Evolutionary conservation across 2,797 vertebrate genomes (phyloP).

Genomic region (Rhynchotus rufescens): DNA sequence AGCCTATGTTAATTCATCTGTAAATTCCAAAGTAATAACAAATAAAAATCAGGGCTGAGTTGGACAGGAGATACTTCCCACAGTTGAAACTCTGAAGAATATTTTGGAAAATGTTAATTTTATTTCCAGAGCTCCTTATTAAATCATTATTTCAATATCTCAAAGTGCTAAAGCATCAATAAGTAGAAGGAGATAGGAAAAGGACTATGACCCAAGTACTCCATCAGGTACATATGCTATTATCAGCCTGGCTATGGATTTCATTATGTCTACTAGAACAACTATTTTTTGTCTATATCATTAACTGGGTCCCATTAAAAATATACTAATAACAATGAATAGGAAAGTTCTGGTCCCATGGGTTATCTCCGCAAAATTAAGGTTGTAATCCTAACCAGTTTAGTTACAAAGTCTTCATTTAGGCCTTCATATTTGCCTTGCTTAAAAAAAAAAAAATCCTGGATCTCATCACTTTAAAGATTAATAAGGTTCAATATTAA

Average conservation of each 20-base stretch:
- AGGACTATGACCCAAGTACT: background rate
- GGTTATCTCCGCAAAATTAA: slow-evolving; percentile 9
- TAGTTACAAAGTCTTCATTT: background rate
- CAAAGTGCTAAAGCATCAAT: background rate
- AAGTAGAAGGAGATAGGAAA: background rate
- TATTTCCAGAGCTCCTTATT: background rate
- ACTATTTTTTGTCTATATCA: background rate
- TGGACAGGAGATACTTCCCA: background rate
- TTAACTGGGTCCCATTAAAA: background rate
- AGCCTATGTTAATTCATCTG: background rate
- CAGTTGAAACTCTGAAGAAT: background rate
- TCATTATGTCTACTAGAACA: background rate
- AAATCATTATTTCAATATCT: background rate
- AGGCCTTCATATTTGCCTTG: background rate
- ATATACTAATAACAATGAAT: background rate
- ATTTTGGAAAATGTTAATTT: background rate
- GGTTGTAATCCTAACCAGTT: background rate
- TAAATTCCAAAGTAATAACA: background rate
- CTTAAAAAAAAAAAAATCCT: background rate
- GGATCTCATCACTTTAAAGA: background rate
- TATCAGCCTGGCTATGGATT: background rate
- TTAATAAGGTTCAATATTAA: slow-evolving; percentile 17
- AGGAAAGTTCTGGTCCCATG: background rate
- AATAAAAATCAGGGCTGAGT: background rate
- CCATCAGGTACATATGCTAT: background rate